Conservation (phyloP, 2,888 invertebrate genomes). For the Eulithis prunata region DNA sequence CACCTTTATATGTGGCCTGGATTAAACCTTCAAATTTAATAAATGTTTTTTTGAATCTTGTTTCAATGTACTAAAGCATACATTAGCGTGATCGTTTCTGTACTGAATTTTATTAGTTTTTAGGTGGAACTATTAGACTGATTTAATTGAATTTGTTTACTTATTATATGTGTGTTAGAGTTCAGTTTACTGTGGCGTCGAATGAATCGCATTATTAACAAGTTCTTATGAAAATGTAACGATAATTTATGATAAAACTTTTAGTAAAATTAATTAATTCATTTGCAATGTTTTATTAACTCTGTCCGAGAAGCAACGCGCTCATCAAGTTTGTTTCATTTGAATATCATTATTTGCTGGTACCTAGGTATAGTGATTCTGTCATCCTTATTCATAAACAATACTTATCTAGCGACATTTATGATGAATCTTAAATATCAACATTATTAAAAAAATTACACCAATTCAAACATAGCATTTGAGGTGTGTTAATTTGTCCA, state of each 20-base stretch:
- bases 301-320: neutral
- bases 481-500: too few relatives aligned
- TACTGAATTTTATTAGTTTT: slow-evolving; percentile 52
- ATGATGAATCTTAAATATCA: neutral
- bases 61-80: slow-evolving; percentile 15
- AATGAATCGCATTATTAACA: slow-evolving; percentile 5
- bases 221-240: neutral
- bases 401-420: neutral
- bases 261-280: neutral
- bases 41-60: slow-evolving; percentile 20
- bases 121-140: slow-evolving; percentile 75
- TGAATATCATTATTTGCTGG: too few relatives aligned
- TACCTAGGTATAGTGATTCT: too few relatives aligned
- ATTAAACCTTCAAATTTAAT: slow-evolving; percentile 21
- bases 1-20: slow-evolving; percentile 11
- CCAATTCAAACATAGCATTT: too few relatives aligned
- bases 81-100: slow-evolving; percentile 14
- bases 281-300: slow-evolving; percentile 11
- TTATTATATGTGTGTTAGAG: slow-evolving; percentile 36
- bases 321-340: too few relatives aligned
- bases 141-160: slow-evolving; percentile 61
- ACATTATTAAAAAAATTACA: too few relatives aligned
- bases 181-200: slow-evolving; percentile 14
- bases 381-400: neutral
- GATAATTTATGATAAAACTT: slow-evolving; percentile 5